phyloP scores from a whole-genome alignment of 2,797 vertebrate species.

The Eulemur albifrons region DNA sequence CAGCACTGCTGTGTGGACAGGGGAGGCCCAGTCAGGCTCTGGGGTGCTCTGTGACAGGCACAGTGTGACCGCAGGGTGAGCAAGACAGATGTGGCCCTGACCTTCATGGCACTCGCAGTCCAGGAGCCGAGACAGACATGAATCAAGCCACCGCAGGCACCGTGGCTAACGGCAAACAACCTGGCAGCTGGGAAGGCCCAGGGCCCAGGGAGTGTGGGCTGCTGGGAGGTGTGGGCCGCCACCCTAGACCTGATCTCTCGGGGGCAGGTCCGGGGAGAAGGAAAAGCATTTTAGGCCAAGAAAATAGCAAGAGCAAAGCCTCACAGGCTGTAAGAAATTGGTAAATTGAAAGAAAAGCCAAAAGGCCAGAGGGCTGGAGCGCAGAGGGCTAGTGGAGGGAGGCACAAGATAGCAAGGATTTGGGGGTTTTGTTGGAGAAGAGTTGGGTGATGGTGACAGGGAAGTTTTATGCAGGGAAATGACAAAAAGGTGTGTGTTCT shows the following conservation, averaged over 20 bases:
- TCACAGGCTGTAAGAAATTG: background rate
- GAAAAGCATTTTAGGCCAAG: background rate
- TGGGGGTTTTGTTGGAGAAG: background rate
- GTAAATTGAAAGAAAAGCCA: background rate
- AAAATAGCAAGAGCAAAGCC: background rate
- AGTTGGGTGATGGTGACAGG: background rate
- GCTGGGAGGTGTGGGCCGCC: background rate
- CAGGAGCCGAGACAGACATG: constrained; percentile 20
- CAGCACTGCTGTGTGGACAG: no score
- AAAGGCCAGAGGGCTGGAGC: background rate
- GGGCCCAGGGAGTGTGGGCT: background rate
- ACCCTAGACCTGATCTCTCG: background rate
- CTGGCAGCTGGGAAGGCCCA: background rate
- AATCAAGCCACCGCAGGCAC: constrained; percentile 44
- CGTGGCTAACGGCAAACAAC: background rate
- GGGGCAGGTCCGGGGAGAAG: background rate
- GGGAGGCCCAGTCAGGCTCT: background rate
- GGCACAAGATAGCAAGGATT: background rate
- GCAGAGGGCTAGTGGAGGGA: background rate
- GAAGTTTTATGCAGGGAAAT: background rate
- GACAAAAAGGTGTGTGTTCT: background rate
- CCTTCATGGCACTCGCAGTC: background rate
- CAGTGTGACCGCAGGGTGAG: background rate
- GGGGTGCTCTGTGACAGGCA: background rate
- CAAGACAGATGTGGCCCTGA: constrained; percentile 5